These are phyloP conservation scores for Rafetus swinhoei DNA, from an alignment of 2,113 vertebrate genomes.

Conservation along the genomic window DNA sequence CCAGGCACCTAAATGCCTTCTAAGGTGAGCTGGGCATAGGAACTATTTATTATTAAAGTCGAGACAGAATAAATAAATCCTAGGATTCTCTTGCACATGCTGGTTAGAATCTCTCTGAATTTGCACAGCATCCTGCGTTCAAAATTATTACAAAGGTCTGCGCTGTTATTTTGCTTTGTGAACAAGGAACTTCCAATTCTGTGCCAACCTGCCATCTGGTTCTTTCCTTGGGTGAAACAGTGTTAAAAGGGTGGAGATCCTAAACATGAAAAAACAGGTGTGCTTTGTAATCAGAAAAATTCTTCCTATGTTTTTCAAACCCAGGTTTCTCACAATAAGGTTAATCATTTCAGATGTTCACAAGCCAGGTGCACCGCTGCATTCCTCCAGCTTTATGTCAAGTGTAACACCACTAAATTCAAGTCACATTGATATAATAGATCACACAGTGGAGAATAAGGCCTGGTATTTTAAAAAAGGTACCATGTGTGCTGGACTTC, in stretches of 20 bases:
- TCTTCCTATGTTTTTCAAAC: not conserved
- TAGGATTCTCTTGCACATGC: not conserved
- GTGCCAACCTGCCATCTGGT: not conserved
- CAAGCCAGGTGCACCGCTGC: not conserved
- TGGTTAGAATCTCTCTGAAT: conserved; percentile 3
- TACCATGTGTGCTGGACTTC: not conserved
- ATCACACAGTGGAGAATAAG: conserved; percentile 17
- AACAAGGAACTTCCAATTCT: not conserved
- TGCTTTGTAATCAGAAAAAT: not conserved
- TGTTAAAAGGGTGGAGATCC: not conserved
- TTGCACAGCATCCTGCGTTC: not conserved
- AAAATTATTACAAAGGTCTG: conserved; percentile 1
- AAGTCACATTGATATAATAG: not conserved
- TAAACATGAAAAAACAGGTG: not conserved
- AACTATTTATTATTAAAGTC: not conserved
- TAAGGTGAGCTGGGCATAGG: not conserved
- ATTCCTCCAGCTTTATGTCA: not conserved
- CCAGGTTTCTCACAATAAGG: not conserved
- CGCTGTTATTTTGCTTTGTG: not conserved
- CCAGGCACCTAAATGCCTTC: not conserved
- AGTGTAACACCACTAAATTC: not conserved
- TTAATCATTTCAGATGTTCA: not conserved
- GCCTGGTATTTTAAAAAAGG: conserved; percentile 1
- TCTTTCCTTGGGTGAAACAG: not conserved
- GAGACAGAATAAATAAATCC: not conserved